Evolutionary conservation across 2,797 vertebrate species (phyloP).

Genomic region (Melopsittacus undulatus): DNA sequence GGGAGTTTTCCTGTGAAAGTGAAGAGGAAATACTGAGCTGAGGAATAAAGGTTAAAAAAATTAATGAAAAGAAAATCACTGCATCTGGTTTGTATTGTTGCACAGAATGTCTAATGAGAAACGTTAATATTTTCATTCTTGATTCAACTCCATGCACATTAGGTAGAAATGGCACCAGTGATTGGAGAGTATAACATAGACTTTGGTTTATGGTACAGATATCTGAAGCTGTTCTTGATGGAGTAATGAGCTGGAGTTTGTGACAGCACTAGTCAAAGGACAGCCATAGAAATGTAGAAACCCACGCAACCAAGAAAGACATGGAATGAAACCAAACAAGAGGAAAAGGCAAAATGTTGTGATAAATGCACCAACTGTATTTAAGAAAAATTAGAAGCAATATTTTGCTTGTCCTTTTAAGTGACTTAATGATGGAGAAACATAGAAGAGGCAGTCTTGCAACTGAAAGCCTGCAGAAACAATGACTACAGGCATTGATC

Average conservation of each 20-base stretch:
- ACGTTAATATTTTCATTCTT: not conserved
- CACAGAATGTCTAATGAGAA: not conserved
- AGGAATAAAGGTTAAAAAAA: not conserved
- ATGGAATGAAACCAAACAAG: constrained; percentile 44
- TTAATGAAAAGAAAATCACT: no score
- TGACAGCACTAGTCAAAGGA: constrained; percentile 45
- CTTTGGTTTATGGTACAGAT: not conserved
- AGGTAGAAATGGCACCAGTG: not conserved
- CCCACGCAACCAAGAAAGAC: constrained; percentile 37
- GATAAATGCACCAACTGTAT: constrained; percentile 60
- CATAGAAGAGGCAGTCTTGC: not conserved
- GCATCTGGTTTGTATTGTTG: not conserved
- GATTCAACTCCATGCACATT: not conserved
- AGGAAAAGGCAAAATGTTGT: constrained; percentile 61
- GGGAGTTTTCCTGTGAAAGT: not conserved
- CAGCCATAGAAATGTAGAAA: constrained; percentile 5
- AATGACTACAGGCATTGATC: not conserved
- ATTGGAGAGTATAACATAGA: not conserved
- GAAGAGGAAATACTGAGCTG: not conserved
- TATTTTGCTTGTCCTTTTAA: constrained; percentile 53
- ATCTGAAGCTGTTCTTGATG: constrained; percentile 5
- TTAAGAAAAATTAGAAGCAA: constrained; percentile 61
- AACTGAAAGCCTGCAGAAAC: not conserved
- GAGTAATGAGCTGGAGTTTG: constrained; percentile 6
- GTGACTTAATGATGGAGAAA: constrained; percentile 38